Conservation (phyloP, 2,888 invertebrate species). For the Athalia rosae region DNA sequence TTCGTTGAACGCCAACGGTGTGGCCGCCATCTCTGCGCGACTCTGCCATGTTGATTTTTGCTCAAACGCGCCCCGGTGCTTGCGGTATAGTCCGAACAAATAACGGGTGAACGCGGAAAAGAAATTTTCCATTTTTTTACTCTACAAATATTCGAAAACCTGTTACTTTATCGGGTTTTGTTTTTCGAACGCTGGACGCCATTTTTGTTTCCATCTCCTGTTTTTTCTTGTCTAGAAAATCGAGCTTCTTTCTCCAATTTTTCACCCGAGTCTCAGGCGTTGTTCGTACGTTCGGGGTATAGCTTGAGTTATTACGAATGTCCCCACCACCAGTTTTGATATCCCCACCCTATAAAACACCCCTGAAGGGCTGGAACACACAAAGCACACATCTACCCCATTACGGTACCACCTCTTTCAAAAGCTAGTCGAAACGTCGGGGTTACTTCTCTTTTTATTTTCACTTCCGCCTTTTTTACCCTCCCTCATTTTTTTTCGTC, state of each 20-base stretch:
- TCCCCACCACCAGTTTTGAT: conserved; percentile 62
- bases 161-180: no score
- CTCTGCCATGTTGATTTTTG: conserved; percentile 70
- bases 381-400: conserved; percentile 65
- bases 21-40: conserved; percentile 66
- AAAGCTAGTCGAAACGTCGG: conserved; percentile 46
- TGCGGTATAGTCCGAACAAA: conserved; percentile 38
- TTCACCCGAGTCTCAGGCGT: neutral
- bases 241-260: neutral
- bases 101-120: neutral
- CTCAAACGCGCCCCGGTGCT: conserved; percentile 42
- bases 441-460: neutral
- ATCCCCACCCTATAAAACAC: conserved; percentile 59
- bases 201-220: no score
- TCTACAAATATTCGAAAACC: neutral
- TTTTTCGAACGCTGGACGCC: no score
- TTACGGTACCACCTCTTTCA: conserved; percentile 61
- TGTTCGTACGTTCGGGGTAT: conserved; percentile 45
- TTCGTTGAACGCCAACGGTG: conserved; percentile 47
- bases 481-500: neutral
- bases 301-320: conserved; percentile 62
- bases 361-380: conserved; percentile 61
- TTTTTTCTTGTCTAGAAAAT: neutral
- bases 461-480: neutral
- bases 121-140: neutral